Base-by-base conservation (phyloP, 1,140 invertebrate genomes). In the Drepana arcuata region DNA sequence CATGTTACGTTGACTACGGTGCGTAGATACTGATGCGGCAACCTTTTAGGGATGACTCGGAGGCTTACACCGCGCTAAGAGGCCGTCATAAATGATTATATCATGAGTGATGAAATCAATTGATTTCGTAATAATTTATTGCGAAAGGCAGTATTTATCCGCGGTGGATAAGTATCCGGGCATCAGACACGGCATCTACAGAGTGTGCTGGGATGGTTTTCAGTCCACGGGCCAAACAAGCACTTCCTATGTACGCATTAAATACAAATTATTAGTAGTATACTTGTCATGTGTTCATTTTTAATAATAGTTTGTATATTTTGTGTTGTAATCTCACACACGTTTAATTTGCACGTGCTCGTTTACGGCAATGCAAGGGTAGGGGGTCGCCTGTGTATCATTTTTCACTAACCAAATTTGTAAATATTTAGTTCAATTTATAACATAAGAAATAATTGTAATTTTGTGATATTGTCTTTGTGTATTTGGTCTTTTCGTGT, bases 351-450 rank as follows among this genome's bases (percentile, higher is more conserved):
- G 23, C 29, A 11, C 28, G 5, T 23, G 29, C 11, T 14, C 11
- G 9, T 10, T 14, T 14, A 16, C n/a, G 15, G 16, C 9, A 11
- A 36, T 32, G 14, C 9, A n/a, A 14, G 21, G 26, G 26, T n/a
- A 6, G 15, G 7, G 34, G 12, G 12, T 29, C 23, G 15, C 25
- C 14, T 25, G 7, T 45, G 14, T 26, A 13, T 39, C 26, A 11
- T 39, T 14, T 21, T 16, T 27, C 34, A 33, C 40, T 48, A 53
- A 59, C 49, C 54, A 65, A 64, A 66, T 64, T 63, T 73, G 66
- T 73, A 70, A 59, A 68, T 70, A 73, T 66, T 63, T 70, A 68
- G 64, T 70, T 66, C 53, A 69, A 65, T 67, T 74, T 62, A 57
- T 51, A 16, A 28, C 24, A 65, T 21, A 32, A 25, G 64, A 58